Conservation (phyloP, 2,113 vertebrate genomes). For the Lepisosteus oculatus region DNA sequence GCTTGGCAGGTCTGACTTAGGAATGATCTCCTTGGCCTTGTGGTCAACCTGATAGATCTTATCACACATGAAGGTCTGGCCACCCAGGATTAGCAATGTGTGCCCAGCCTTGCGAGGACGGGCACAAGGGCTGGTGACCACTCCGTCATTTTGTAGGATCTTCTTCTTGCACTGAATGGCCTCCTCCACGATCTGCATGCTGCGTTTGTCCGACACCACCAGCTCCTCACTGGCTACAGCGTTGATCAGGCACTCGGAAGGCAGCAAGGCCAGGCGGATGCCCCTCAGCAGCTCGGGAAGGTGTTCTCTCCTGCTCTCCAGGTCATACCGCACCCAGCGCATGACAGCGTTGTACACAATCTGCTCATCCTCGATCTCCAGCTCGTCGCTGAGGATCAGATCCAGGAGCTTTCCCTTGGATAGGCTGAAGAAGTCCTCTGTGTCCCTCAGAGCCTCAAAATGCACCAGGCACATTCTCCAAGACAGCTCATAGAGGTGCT, state of each 20-base stretch:
- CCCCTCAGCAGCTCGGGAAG: constrained; percentile 80
- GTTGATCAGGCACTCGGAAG: constrained; percentile 80
- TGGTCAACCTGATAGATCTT: constrained; percentile 95
- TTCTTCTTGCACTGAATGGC: constrained; percentile 84
- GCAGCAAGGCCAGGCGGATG: constrained; percentile 84
- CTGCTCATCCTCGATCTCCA: constrained; percentile 89
- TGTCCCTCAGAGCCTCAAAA: constrained; percentile 80
- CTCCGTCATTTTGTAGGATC: constrained; percentile 83
- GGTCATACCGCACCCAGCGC: constrained; percentile 82
- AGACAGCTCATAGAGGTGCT: constrained; percentile 81
- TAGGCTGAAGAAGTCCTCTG: constrained; percentile 83
- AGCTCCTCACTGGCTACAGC: constrained; percentile 81
- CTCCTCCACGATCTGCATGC: constrained; percentile 78
- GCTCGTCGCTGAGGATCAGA: constrained; percentile 87
- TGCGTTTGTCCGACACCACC: constrained; percentile 78
- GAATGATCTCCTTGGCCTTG: constrained; percentile 91
- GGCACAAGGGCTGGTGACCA: constrained; percentile 85
- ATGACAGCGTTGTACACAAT: constrained; percentile 84
- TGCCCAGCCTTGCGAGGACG: constrained; percentile 89
- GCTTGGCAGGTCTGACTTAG: constrained; percentile 87
- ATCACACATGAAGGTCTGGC: constrained; percentile 96
- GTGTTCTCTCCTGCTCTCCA: constrained; percentile 68
- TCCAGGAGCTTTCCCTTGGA: constrained; percentile 86
- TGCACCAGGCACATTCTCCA: constrained; percentile 92
- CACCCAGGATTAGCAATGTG: constrained; percentile 86